Conservation (phyloP, 2,113 vertebrate genomes). For the Myotis lucifugus region DNA sequence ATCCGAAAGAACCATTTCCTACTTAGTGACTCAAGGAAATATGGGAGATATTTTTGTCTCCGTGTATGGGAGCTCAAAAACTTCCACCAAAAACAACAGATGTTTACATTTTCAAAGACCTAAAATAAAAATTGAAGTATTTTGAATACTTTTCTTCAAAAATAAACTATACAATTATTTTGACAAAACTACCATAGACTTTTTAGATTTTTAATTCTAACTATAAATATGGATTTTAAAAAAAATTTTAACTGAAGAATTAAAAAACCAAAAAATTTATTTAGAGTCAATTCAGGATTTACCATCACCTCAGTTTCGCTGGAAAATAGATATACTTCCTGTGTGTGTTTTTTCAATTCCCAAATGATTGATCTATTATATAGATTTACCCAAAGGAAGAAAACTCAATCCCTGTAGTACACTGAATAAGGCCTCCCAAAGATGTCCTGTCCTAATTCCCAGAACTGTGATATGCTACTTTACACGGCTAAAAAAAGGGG, state of each 20-base stretch:
- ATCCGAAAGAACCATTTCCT: neutral
- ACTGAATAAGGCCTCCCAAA: neutral
- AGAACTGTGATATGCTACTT: neutral
- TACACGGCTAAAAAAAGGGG: neutral
- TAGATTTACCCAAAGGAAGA: neutral
- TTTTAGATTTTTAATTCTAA: conserved; percentile 16
- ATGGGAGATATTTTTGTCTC: conserved; percentile 37
- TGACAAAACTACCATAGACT: conserved; percentile 27
- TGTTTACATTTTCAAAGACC: conserved; percentile 36
- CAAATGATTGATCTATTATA: conserved; percentile 20
- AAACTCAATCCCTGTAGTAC: neutral
- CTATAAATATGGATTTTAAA: conserved; percentile 32
- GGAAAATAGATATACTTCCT: conserved; percentile 8
- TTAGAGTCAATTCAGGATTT: conserved; percentile 29
- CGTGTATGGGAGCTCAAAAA: neutral
- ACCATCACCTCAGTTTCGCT: neutral
- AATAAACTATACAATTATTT: conserved; percentile 58
- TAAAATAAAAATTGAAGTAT: conserved; percentile 45
- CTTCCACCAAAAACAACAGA: conserved; percentile 35
- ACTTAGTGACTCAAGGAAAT: conserved; percentile 11
- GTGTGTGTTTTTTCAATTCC: neutral
- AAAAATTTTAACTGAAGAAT: neutral
- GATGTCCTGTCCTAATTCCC: neutral
- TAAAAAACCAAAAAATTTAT: neutral
- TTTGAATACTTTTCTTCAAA: conserved; percentile 43